Percentiles rank a stretch among this genome's conserved stretches.
Evolutionary conservation across 2,113 vertebrate species (phyloP).

Genomic region (Isurus oxyrinchus): DNA sequence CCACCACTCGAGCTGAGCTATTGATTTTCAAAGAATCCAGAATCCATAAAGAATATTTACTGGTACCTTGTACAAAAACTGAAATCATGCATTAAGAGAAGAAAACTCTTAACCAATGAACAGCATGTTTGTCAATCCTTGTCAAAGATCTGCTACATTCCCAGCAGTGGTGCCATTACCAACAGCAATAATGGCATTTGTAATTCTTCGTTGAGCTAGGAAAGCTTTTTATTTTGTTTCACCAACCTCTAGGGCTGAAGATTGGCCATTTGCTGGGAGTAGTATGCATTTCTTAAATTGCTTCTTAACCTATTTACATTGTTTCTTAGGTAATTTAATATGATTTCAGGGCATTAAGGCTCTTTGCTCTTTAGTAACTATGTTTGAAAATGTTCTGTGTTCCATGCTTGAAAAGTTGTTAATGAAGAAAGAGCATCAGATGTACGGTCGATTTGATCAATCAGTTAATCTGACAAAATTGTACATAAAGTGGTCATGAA

Average conservation of each 20-base stretch:
- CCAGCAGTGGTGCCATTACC: not conserved
- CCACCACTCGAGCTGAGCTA: not conserved
- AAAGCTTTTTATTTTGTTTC: conserved; percentile 28
- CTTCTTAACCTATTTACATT: conserved; percentile 26
- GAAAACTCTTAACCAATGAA: not conserved
- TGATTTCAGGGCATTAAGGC: conserved; percentile 19
- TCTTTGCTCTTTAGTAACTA: not conserved
- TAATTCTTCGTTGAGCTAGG: conserved; percentile 3
- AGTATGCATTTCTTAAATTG: conserved; percentile 31
- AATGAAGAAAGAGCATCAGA: conserved; percentile 20
- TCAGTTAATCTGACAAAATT: conserved; percentile 26
- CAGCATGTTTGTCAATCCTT: not conserved
- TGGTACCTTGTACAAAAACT: not conserved
- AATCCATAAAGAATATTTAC: not conserved
- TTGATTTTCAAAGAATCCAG: not conserved
- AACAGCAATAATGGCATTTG: not conserved
- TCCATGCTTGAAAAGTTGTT: conserved; percentile 3
- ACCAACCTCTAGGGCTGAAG: conserved; percentile 1
- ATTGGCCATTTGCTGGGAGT: conserved; percentile 8
- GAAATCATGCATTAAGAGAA: not conserved
- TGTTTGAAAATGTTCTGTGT: not conserved
- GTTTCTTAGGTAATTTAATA: conserved; percentile 19
- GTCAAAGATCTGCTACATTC: not conserved
- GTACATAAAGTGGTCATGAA: not conserved
- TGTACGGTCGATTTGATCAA: conserved; percentile 3